Base-by-base conservation (phyloP, 1,140 invertebrate species). In the Harpegnathos saltator region DNA sequence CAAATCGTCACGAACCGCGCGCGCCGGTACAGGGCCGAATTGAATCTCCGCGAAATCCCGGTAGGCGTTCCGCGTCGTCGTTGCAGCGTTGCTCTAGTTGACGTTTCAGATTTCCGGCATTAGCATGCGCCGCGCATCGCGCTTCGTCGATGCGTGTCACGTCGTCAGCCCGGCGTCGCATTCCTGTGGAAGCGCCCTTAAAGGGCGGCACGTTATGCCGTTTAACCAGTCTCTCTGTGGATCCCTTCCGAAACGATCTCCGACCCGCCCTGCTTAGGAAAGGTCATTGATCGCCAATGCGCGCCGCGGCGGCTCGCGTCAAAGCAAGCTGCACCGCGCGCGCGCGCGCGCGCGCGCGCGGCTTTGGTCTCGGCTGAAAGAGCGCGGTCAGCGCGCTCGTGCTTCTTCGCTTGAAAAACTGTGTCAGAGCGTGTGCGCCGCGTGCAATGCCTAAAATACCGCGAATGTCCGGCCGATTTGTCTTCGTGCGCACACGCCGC, bases 101-200 rank as follows among this genome's bases (percentile, higher is more conserved):
- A 89, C 88, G 82, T 89, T 89, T 89, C 87, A 89, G 88, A 89
- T 89, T 89, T 89, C 85, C 87, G 26, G 68, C 81, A 86, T 89
- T 88, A 88, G 86, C 86, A 88, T 88, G 88, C 88, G 56, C 66
- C 84, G 84, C 56, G 87, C 63, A 89, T 81, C 87, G 87, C 75
- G 66, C 73, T 74, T 89, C 75, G 88, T 82, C 87, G 88, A 89
- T 89, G 88, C 88, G 88, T 89, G 88, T 89, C 88, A 89, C 88
- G 88, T 89, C 88, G 73, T 62, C 84, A 63, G 59, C 87, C 61
- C 69, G 84, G 78, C 86, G 75, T 86, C 84, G 84, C 87, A 85
- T 88, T 88, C 84, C 84, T 86, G 84, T 69, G 75, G 86, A 86
- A 75, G 61, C 73, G 71, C 65, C 88, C 88, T 89, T 89, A 89